Evolutionary conservation across 2,113 vertebrate genomes (phyloP).

Genomic region (Stomatorhinus ivindoensis): DNA sequence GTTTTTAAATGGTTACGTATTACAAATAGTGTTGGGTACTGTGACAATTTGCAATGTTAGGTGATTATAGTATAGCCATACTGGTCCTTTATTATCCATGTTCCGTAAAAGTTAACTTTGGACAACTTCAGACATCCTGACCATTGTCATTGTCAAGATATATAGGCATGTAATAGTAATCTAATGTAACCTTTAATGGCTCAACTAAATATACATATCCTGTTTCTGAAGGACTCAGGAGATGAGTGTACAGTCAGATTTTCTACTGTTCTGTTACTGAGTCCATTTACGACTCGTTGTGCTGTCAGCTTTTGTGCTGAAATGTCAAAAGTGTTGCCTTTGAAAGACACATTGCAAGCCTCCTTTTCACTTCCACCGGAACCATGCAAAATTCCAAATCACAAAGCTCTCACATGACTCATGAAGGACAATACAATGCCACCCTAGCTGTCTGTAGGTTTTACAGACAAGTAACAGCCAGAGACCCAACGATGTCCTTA

Average conservation of each 20-base stretch:
- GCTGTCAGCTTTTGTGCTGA: background rate
- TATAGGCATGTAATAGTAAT: slow-evolving; percentile 25
- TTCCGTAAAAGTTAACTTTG: background rate
- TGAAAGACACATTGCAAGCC: background rate
- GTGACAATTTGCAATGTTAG: background rate
- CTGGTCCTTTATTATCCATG: background rate
- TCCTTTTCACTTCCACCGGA: background rate
- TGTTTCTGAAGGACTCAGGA: background rate
- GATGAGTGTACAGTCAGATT: background rate
- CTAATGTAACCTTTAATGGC: slow-evolving; percentile 31
- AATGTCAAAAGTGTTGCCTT: background rate
- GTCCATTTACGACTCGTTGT: background rate
- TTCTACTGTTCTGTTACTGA: background rate
- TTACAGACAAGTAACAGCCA: background rate
- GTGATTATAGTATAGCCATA: background rate
- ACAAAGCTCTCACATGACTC: background rate
- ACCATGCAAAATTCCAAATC: background rate
- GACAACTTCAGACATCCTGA: background rate
- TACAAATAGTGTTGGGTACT: background rate
- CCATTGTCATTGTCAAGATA: background rate
- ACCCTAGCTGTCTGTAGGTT: background rate
- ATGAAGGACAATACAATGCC: background rate
- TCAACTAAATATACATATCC: slow-evolving; percentile 28
- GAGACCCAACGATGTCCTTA: background rate
- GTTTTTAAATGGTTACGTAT: background rate